Conservation (phyloP, 2,888 invertebrate genomes). For the Pandemis corylana region DNA sequence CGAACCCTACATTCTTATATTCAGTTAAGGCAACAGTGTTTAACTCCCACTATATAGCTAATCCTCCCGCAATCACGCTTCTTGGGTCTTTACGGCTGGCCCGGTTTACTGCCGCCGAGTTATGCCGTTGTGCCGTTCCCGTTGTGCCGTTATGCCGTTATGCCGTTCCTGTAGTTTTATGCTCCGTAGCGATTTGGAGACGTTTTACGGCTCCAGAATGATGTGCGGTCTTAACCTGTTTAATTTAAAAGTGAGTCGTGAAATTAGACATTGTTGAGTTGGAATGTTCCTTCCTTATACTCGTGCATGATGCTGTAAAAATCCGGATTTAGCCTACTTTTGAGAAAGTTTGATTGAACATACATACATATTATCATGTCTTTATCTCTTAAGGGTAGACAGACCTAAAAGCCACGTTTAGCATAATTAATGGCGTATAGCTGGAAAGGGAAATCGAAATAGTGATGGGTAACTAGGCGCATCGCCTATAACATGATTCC, state of each 20-base stretch:
- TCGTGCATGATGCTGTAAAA: too few species aligned
- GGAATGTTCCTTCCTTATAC: background rate
- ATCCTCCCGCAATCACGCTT: slow-evolving; percentile 11
- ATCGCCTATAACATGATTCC: too few species aligned
- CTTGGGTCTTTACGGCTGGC: slow-evolving; percentile 21
- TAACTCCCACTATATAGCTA: background rate
- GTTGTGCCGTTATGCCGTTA: slow-evolving; percentile 9
- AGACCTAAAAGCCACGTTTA: too few species aligned
- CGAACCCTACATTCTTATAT: too few species aligned
- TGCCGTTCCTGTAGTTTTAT: slow-evolving; percentile 20
- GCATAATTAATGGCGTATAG: too few species aligned
- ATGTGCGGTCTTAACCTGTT: background rate
- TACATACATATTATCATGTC: too few species aligned
- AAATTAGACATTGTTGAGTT: background rate
- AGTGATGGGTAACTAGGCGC: too few species aligned
- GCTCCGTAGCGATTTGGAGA: slow-evolving; percentile 4
- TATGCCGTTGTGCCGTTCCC: slow-evolving; percentile 9
- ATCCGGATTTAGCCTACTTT: too few species aligned
- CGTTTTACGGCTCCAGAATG: background rate
- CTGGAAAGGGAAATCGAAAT: too few species aligned
- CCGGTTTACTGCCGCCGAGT: slow-evolving; percentile 12
- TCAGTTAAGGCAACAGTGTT: too few species aligned
- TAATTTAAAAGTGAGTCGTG: background rate
- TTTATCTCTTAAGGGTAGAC: too few species aligned
- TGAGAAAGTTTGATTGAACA: too few species aligned